A percentile compares a stretch with the other conserved stretches of the same genome.
Conservation (phyloP, 2,888 invertebrate genomes). For the Bursaphelenchus okinawaensis region DNA sequence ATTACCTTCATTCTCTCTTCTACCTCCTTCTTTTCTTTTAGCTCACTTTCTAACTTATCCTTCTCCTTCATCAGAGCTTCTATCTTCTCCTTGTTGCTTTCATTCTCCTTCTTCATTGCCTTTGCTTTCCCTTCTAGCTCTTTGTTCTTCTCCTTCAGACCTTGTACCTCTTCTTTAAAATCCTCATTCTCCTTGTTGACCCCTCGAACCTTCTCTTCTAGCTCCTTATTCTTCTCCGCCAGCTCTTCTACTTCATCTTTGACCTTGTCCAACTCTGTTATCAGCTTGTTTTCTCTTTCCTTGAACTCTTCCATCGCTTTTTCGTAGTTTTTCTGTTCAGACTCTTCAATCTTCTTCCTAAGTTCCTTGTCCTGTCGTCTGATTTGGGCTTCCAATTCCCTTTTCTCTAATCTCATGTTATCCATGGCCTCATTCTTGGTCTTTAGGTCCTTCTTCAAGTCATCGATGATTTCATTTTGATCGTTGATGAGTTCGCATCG, state of each 20-base stretch:
- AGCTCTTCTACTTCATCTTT: neutral
- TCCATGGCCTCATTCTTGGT: neutral
- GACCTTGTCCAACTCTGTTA: neutral
- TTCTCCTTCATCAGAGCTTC: neutral
- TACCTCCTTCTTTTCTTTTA: too few relatives aligned
- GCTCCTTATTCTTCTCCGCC: neutral
- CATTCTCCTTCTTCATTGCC: neutral
- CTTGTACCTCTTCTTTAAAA: too few relatives aligned
- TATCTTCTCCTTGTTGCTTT: neutral
- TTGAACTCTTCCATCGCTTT: neutral
- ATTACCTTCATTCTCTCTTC: too few relatives aligned
- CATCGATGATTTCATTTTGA: neutral
- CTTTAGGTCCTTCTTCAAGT: neutral
- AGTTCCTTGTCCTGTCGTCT: too few relatives aligned
- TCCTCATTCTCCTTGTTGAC: neutral
- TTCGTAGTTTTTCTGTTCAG: neutral
- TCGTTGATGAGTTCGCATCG: neutral
- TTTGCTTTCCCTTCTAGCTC: neutral
- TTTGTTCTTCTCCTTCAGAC: too few relatives aligned
- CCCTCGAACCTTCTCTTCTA: neutral
- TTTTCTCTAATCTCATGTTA: neutral
- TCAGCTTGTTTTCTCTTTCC: neutral
- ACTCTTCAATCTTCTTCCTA: neutral
- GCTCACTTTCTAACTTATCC: too few relatives aligned
- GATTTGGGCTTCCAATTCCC: too few relatives aligned